Conservation (phyloP, 2,797 vertebrate species). For the Notamacropus eugenii region DNA sequence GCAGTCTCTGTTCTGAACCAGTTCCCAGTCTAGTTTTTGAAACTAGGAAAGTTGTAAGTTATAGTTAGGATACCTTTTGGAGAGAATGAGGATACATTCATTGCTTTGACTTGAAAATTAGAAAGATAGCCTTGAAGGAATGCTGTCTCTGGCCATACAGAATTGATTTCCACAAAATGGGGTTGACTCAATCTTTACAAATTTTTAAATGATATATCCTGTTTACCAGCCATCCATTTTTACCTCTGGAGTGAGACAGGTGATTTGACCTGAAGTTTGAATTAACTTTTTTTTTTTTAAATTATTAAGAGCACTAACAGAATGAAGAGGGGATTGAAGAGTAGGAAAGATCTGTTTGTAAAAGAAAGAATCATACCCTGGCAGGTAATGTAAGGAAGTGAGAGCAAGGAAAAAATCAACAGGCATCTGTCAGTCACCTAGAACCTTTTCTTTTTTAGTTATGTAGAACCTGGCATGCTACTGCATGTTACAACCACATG, state of each 20-base stretch:
- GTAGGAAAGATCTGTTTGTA: not conserved
- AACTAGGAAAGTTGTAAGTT: not conserved
- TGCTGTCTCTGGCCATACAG: slow-evolving; percentile 38
- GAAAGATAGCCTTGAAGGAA: slow-evolving; percentile 6
- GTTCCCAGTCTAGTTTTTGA: slow-evolving; percentile 9
- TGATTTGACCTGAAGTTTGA: not conserved
- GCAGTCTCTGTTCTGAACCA: not conserved
- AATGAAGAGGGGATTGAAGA: slow-evolving; percentile 7
- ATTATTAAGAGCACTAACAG: slow-evolving; percentile 5
- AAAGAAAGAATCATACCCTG: not conserved
- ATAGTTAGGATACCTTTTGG: not conserved
- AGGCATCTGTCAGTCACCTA: not conserved
- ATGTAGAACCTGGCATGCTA: not conserved
- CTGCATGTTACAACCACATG: not conserved
- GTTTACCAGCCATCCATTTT: slow-evolving; percentile 34
- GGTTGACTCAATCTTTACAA: not conserved
- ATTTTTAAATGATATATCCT: not conserved
- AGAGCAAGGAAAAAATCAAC: not conserved
- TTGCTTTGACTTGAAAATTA: not conserved
- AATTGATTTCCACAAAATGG: slow-evolving; percentile 39
- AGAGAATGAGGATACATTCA: not conserved
- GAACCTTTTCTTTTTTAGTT: not conserved
- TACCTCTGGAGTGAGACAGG: slow-evolving; percentile 12
- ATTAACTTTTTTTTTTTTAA: not conserved
- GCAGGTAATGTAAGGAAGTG: not conserved